Percentiles rank a stretch among this genome's conserved stretches.
phyloP scores from a whole-genome alignment of 1,140 invertebrate genomes.

The Pseudomyrmex cubaensis region DNA sequence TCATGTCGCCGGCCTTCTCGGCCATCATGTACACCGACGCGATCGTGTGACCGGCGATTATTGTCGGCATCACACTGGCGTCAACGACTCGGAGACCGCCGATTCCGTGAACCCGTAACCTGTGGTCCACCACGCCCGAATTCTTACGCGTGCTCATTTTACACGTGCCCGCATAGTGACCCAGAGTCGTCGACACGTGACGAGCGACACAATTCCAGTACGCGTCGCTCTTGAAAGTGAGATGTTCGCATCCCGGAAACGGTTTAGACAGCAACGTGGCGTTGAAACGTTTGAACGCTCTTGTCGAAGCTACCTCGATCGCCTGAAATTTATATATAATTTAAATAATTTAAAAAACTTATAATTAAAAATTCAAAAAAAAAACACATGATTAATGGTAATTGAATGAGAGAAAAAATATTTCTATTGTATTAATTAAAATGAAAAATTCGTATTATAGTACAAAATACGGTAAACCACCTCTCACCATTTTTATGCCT shows the following conservation, averaged over 20 bases:
- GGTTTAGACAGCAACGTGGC: constrained; percentile 87
- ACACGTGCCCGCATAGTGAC: constrained; percentile 90
- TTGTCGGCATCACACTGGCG: constrained; percentile 84
- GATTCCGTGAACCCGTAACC: constrained; percentile 82
- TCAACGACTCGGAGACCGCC: constrained; percentile 83
- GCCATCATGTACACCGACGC: constrained; percentile 85
- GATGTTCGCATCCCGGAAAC: constrained; percentile 89
- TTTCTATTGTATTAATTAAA: too few species aligned
- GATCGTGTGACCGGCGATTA: constrained; percentile 84
- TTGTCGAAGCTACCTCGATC: constrained; percentile 87
- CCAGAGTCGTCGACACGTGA: constrained; percentile 89
- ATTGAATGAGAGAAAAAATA: too few species aligned
- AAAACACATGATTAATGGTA: too few species aligned
- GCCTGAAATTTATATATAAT: constrained; percentile 80
- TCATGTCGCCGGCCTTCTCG: constrained; percentile 85
- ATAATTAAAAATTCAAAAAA: neutral
- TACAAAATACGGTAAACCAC: neutral
- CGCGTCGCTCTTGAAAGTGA: constrained; percentile 87
- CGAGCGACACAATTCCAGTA: constrained; percentile 92
- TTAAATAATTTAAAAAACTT: neutral
- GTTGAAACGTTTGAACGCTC: constrained; percentile 87
- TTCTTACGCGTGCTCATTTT: constrained; percentile 85
- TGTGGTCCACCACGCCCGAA: constrained; percentile 83
- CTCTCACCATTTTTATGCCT: constrained; percentile 89
- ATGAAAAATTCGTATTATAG: too few species aligned